phyloP scores from a whole-genome alignment of 1,140 invertebrate species.

The Cydia pomonella region DNA sequence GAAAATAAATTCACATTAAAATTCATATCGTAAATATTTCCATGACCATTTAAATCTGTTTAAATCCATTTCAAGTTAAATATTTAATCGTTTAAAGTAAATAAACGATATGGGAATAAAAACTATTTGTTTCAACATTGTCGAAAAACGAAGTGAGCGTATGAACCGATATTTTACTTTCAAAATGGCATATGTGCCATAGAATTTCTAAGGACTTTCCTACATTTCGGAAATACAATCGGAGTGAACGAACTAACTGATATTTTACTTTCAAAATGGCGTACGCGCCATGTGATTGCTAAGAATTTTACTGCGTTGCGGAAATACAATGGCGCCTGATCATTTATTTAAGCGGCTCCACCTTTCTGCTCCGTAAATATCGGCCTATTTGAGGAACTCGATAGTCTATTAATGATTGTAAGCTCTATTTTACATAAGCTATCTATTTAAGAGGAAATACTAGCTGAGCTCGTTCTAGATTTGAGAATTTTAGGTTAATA shows the following conservation, averaged over 20 bases:
- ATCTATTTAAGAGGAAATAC: too few species aligned
- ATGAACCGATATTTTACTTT: background rate
- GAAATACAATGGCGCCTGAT: background rate
- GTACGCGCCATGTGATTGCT: background rate
- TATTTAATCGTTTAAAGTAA: background rate
- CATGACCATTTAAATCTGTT: background rate
- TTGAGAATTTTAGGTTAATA: too few species aligned
- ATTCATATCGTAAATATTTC: background rate
- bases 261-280: background rate
- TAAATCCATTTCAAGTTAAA: background rate
- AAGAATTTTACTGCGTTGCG: background rate
- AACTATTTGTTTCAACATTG: constrained; percentile 5
- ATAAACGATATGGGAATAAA: background rate
- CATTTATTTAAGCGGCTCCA: constrained; percentile 5
- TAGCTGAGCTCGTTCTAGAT: too few species aligned
- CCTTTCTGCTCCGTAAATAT: constrained; percentile 7
- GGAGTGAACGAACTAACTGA: background rate
- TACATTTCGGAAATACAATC: background rate
- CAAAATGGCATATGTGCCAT: background rate
- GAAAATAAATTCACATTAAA: background rate
- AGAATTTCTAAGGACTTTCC: background rate
- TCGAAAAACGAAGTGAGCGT: background rate
- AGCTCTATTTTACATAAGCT: background rate
- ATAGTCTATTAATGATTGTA: background rate
- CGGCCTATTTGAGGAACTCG: constrained; percentile 5